Base-by-base conservation (phyloP, 2,888 invertebrate species). In the Melolontha melolontha region DNA sequence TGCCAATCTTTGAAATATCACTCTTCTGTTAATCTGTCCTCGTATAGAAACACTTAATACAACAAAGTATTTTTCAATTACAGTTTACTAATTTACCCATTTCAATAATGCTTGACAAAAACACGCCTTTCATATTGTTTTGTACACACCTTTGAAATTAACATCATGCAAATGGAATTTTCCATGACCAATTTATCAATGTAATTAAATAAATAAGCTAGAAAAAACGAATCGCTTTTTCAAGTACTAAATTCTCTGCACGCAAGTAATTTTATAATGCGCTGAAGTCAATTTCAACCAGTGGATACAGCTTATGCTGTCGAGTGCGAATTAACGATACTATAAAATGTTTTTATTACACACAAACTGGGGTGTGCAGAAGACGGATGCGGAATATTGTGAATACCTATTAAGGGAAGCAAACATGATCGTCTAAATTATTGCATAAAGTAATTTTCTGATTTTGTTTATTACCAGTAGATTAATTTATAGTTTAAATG, bases 321-420 rank as follows among this genome's bases (percentile, higher is more conserved):
- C n/a, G 51, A 52, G 51, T 52, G 51, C 12, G 51, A 52, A 52
- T 52, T 52, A 52, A 52, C 34, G 51, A 12, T 29, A 34, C 51
- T 14, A 52, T 52, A 52, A 52, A 52, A 52, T 5, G 29, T 52
- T 8, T 14, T 34, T 29, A 34, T 52, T 52, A 52, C 34, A 22
- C 17, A 17, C 17, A 34, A 2, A 34, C 34, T n/a, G n/a, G n/a
- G 51, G 14, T 14, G 14, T 34, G 34, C 14, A 29, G n/a, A 4
- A 52, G 29, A 14, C 2, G 51, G 12, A 52, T 34, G n/a, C 34
- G 10, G 34, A 52, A 52, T 39, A 12, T 52, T 12, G 14, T n/a
- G 1, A 49, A 34, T 2, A 34, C 14, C 29, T 29, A 52, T 52
- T 52, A 29, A 52, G 27, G n/a, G 34, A 14, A 12, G 12, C 12